Evolutionary conservation across 2,113 vertebrate genomes (phyloP), one percentile per base, ranked within the genome.

Genomic region (Nerophis lumbriciformis): DNA sequence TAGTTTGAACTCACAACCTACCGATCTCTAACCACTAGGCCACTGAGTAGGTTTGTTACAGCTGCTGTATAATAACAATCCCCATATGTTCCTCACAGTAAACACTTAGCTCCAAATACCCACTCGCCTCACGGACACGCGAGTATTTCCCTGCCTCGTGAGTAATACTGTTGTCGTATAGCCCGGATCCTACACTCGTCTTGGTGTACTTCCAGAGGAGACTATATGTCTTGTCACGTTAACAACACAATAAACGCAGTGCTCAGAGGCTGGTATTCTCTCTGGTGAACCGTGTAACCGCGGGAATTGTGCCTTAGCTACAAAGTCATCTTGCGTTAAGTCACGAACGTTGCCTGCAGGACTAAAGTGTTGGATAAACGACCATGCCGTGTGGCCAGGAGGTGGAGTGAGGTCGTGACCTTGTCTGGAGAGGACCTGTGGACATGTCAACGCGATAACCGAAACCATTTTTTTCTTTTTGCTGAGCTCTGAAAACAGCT

Each of bases 321-420:
- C 9, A 28, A 59, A 81, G 68, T 80, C 78, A 76, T 68, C 67
- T 68, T 44, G 21, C 67, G 71, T 80, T 77, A 78, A 79, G 60
- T 81, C 82, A 81, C 13, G 65, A 53, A 66, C 54, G 3, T 8
- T 5, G 7, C 62, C 69, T 66, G 49, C 5, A 8, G 58, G 76
- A 62, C 68, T 65, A 77, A 78, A 42, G 36, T 58, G 59, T 66
- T 60, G 75, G 76, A 81, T 84, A 86, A 86, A 75, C 37, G 65
- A 66, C 39, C 53, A 56, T 19, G 38, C 45, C 9, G 54, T 36
- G 63, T 65, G 48, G 39, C 65, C 14, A 8, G 50, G 47, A 75
- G 79, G 68, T 58, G 63, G 57, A 65, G 45, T 59, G 11, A 63
- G 75, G 74, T 86, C 64, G 9, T 60, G 73, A 78, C 79, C 72